Base-by-base conservation (phyloP, 2,888 invertebrate species). In the Scrobipalpa costella region DNA sequence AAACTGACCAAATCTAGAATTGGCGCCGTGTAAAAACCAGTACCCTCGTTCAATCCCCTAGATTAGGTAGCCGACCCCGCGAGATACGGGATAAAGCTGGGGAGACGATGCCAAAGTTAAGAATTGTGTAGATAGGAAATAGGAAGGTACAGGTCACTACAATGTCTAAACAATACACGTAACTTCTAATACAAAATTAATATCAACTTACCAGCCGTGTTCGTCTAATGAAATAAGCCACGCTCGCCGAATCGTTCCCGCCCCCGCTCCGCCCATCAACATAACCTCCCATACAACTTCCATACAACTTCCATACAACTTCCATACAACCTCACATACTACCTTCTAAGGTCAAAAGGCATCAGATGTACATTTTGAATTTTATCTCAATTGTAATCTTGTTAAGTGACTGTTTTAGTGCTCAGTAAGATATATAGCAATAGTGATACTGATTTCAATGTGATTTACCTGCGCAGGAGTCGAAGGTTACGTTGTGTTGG, bases 371-470 rank as follows among this genome's bases (percentile, higher is more conserved):
- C 66, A 65, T 63, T 64, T 73, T 73, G 74, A 74, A 76, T 76
- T 77, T 79, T 78, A 81, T 80, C 79, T 76, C 74, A 77, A 77
- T 76, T 78, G 76, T 78, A 73, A 78, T 81, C 79, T 75, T 77
- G 77, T 80, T 71, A 69, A 69, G 64, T 66, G 75, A 71, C 74
- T 74, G 73, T 70, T 70, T 71, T 72, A 75, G 72, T 70, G 72
- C 73, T 66, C 64, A n/a, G 66, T 64, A 73, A 76, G 76, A 79
- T 79, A 75, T 77, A 78, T 70, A 66, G 71, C 72, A 67, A 68
- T 68, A 73, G 73, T 76, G 73, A 74, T 77, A 74, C 71, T 69
- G 69, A 72, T 72, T 68, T 68, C 17, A 47, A 17, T 7, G 67
- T 73, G 73, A 75, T 74, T 74, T 73, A 73, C 68, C 71, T 68